A percentile compares a stretch with the other conserved stretches of the same genome.
Conservation (phyloP, 2,888 invertebrate species). For the Osmoderma eremita region DNA sequence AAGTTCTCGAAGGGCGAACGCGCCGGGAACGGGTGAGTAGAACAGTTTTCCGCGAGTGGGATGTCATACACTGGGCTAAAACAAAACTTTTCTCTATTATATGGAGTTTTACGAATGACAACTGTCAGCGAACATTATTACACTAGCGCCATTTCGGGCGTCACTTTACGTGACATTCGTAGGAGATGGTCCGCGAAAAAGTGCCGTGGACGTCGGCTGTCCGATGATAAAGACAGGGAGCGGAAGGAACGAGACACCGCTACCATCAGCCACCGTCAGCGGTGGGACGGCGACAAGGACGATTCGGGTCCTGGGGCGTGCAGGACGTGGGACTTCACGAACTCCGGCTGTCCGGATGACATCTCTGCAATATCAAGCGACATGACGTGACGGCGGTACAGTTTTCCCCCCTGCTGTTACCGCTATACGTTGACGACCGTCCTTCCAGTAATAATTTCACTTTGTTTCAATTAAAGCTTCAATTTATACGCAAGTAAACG, state of each 20-base stretch:
- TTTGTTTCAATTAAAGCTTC: conserved; percentile 29
- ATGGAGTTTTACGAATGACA: conserved; percentile 61
- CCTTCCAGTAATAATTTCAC: conserved; percentile 17
- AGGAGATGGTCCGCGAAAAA: conserved; percentile 49
- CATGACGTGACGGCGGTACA: conserved; percentile 32
- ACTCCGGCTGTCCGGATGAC: conserved; percentile 24
- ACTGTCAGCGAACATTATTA: conserved; percentile 64
- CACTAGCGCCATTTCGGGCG: conserved; percentile 56
- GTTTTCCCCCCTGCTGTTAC: conserved; percentile 2
- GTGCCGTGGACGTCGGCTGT: conserved; percentile 45
- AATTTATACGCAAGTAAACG: too few relatives aligned
- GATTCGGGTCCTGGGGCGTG: conserved; percentile 24
- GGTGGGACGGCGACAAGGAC: conserved; percentile 11
- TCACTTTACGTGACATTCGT: conserved; percentile 55
- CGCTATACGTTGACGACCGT: not conserved
- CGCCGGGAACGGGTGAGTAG: conserved; percentile 22
- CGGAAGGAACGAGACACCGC: conserved; percentile 34
- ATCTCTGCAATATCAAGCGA: conserved; percentile 36
- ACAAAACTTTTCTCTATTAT: conserved; percentile 60
- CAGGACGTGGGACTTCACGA: conserved; percentile 21
- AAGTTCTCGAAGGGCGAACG: conserved; percentile 48
- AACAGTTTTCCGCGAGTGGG: conserved; percentile 30
- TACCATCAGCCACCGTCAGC: conserved; percentile 2
- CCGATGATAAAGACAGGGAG: conserved; percentile 49
- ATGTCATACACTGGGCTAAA: conserved; percentile 51